phyloP scores from a whole-genome alignment of 2,113 vertebrate genomes.

The Ascaphus truei region DNA sequence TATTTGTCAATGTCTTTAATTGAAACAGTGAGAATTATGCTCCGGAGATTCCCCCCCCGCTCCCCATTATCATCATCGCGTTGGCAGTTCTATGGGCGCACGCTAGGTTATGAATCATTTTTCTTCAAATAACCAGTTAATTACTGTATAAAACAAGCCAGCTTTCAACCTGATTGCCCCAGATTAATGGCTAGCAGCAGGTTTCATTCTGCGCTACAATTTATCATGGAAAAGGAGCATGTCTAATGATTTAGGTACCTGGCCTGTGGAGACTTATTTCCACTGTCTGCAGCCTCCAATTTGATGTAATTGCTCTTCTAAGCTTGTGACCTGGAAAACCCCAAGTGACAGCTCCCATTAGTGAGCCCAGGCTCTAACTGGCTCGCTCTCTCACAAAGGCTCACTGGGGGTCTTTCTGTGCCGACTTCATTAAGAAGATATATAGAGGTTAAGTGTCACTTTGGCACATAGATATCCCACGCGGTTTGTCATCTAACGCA shows the following conservation, averaged over 20 bases:
- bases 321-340: constrained; percentile 78
- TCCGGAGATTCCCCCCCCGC: constrained; percentile 56
- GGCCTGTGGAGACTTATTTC: constrained; percentile 64
- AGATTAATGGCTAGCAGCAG: constrained; percentile 89
- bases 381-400: constrained; percentile 64
- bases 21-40: constrained; percentile 59
- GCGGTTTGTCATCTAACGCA: constrained; percentile 49
- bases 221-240: constrained; percentile 87
- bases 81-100: constrained; percentile 64
- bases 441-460: constrained; percentile 67
- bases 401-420: constrained; percentile 58
- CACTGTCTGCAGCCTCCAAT: constrained; percentile 61
- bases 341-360: constrained; percentile 83
- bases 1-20: constrained; percentile 56
- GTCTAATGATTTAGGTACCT: constrained; percentile 87
- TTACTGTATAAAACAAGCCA: constrained; percentile 82
- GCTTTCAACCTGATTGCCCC: constrained; percentile 82
- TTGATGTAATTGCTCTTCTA: constrained; percentile 86
- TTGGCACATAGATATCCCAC: constrained; percentile 43
- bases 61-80: constrained; percentile 60
- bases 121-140: constrained; percentile 85
- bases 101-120: constrained; percentile 70
- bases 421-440: constrained; percentile 71
- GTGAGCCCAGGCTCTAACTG: constrained; percentile 62
- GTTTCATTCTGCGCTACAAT: constrained; percentile 81